Evolutionary conservation across 1,140 invertebrate species (phyloP).

Genomic region (Nylanderia fulva): DNA sequence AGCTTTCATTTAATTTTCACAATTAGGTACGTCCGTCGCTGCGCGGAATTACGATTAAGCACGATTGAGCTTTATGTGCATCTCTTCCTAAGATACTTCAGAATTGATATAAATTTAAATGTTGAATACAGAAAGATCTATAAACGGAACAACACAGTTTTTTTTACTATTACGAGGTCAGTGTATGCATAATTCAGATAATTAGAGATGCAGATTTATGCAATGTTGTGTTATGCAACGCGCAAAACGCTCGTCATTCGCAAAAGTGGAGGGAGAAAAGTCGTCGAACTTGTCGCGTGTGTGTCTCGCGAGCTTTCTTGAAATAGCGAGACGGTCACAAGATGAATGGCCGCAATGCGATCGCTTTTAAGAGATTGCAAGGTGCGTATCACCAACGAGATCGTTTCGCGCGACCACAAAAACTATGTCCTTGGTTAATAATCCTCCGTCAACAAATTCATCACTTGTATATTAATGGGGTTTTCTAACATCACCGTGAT

Average conservation of each 20-base stretch:
- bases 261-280: not conserved
- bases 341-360: conserved; percentile 44
- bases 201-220: conserved; percentile 46
- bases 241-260: not conserved
- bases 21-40: no score
- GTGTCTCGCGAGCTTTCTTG: conserved; percentile 47
- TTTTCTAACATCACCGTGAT: not conserved
- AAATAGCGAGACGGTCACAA: conserved; percentile 21
- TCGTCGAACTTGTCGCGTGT: conserved; percentile 58
- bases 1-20: not conserved
- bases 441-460: not conserved
- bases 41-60: not conserved
- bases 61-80: not conserved
- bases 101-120: not conserved
- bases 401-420: not conserved
- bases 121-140: not conserved
- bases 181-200: conserved; percentile 41
- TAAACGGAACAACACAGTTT: not conserved
- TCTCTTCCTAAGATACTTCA: not conserved
- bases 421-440: not conserved
- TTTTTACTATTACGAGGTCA: conserved; percentile 18
- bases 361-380: conserved; percentile 46
- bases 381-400: not conserved
- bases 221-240: conserved; percentile 26
- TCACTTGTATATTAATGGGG: not conserved